Evolutionary conservation across 2,797 vertebrate genomes (phyloP).

Genomic region (Apodemus agrarius): DNA sequence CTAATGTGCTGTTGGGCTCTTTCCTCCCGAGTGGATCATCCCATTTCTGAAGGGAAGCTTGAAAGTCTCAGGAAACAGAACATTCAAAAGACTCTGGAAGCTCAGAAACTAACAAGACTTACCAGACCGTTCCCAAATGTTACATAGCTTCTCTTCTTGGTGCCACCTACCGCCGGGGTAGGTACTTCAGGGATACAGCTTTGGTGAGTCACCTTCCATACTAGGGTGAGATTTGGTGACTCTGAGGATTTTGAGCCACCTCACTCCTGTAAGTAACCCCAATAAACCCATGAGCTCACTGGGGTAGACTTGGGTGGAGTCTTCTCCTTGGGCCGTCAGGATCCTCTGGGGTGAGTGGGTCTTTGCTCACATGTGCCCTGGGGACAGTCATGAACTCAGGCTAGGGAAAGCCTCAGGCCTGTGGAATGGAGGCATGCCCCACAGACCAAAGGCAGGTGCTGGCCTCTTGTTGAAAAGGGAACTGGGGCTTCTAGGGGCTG

Average conservation of each 20-base stretch:
- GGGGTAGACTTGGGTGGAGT: background rate
- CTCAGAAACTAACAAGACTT: background rate
- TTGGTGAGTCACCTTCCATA: background rate
- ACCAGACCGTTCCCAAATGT: background rate
- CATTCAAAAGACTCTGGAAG: background rate
- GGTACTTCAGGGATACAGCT: background rate
- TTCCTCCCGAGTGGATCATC: background rate
- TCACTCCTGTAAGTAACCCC: background rate
- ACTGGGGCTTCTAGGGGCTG: no score
- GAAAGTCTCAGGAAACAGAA: background rate
- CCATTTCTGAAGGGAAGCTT: background rate
- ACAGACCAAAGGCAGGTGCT: background rate
- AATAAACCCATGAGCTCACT: background rate
- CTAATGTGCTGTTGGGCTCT: background rate
- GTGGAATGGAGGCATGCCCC: background rate
- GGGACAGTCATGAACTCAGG: background rate
- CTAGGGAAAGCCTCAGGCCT: background rate
- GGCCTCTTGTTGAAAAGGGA: background rate
- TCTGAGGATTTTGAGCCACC: background rate
- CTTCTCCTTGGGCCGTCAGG: background rate
- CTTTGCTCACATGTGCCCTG: background rate
- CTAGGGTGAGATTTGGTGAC: background rate
- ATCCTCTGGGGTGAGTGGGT: background rate
- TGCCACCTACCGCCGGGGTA: no score
- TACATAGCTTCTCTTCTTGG: no score